phyloP scores from a whole-genome alignment of 2,888 invertebrate species.

The Drosophila villosipedis region DNA sequence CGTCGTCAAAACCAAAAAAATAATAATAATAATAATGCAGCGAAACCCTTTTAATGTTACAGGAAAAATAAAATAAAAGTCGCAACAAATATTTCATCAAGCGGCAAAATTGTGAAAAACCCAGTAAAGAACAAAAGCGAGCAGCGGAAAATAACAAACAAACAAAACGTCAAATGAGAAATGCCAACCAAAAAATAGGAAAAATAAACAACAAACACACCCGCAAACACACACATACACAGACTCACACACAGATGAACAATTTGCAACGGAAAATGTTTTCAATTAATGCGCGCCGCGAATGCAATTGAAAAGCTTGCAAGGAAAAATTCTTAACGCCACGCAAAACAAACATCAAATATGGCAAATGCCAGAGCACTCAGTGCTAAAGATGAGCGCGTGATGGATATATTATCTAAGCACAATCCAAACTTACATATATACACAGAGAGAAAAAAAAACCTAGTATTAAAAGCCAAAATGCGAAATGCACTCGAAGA shows the following conservation, averaged over 20 bases:
- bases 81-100: conserved; percentile 23
- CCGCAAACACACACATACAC: background rate
- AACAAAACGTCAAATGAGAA: conserved; percentile 57
- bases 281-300: conserved; percentile 53
- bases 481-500: background rate
- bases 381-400: conserved; percentile 3
- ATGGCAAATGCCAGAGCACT: conserved; percentile 34
- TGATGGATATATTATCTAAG: background rate
- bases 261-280: conserved; percentile 30
- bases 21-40: background rate
- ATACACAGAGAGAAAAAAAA: background rate
- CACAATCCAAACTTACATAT: background rate
- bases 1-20: conserved; percentile 1
- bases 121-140: conserved; percentile 11
- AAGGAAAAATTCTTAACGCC: conserved; percentile 62
- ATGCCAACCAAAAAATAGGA: conserved; percentile 12
- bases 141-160: conserved; percentile 27
- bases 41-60: conserved; percentile 14
- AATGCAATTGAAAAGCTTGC: conserved; percentile 55
- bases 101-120: conserved; percentile 55
- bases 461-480: background rate
- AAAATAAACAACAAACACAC: conserved; percentile 31
- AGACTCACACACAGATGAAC: background rate
- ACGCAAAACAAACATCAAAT: conserved; percentile 61
- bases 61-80: conserved; percentile 7